Evolutionary conservation across 2,113 vertebrate genomes (phyloP).

Genomic region (Cebidichthys violaceus): DNA sequence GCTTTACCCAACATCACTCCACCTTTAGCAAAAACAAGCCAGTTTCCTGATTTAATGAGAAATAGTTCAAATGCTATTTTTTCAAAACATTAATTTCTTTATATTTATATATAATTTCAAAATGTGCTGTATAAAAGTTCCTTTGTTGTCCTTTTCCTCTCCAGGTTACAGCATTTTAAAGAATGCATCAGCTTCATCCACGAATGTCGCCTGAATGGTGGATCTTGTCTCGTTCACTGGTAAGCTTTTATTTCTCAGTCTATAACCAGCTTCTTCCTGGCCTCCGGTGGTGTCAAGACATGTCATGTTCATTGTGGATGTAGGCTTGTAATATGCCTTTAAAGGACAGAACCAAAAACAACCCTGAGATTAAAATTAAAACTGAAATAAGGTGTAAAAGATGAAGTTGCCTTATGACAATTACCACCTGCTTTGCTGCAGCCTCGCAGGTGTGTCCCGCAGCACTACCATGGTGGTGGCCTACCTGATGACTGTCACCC

Average conservation of each 20-base stretch:
- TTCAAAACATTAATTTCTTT: not conserved
- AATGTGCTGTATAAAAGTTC: not conserved
- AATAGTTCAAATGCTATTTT: not conserved
- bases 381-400: not conserved
- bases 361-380: not conserved
- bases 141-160: conserved; percentile 19
- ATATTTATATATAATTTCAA: too few relatives aligned
- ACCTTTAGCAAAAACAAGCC: conserved; percentile 14
- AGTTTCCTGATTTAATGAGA: conserved; percentile 18
- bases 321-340: not conserved
- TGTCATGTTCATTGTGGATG: not conserved
- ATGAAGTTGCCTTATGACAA: not conserved
- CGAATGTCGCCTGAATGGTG: conserved; percentile 87
- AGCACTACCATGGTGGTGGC: conserved; percentile 91
- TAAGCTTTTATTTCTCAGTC: conserved; percentile 70
- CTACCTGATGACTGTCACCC: conserved; percentile 92
- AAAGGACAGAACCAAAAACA: not conserved
- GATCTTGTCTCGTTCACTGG: conserved; percentile 92
- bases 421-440: conserved; percentile 59
- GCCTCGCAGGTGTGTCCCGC: conserved; percentile 92
- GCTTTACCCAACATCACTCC: not conserved
- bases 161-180: conserved; percentile 90
- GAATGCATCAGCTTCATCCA: conserved; percentile 92
- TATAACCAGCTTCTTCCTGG: not conserved
- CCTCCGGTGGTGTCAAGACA: not conserved